Evolutionary conservation across 2,113 vertebrate species (phyloP), one percentile per base, ranked within the genome.

Genomic region (Upupa epops): DNA sequence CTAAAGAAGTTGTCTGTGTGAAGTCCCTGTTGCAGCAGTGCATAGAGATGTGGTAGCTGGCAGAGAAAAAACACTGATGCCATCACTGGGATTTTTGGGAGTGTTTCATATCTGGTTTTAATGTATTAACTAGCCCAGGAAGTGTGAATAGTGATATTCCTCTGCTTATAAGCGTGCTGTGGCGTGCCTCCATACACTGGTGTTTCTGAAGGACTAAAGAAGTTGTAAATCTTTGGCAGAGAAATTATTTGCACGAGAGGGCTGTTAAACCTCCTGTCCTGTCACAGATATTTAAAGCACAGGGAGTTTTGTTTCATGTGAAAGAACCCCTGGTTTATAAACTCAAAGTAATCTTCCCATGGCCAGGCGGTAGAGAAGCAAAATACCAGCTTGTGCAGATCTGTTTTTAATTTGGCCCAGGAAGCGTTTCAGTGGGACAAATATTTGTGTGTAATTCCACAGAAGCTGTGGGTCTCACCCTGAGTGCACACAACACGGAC

Each of bases 31-130:
- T 49, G 24, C 29, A 73, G 8, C 13, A 37, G 22, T 40, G 42
- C 6, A 8, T 2, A 12, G 6, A 2, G 8, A 1, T 0, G 2
- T 31, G 26, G 61, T 24, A 36, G 36, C 28, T 13, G 36, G 31
- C 58, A 63, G 22, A 55, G 28, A 59, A 46, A 76, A 13, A 16
- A 17, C 1, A 9, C 55, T 26, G 51, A n/a, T 70, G 45, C 37
- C 20, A 9, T 32, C 45, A 7, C 3, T 9, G 55, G 45, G 32
- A 24, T 45, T 52, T 49, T 51, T 48, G 8, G 0, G 8, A 32
- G 28, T 13, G 19, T 55, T 93, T 87, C 5, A 13, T 34, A 8
- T 32, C 7, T 32, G 17, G 1, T 32, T 84, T 60, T 17, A 14
- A 34, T 51, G 45, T 82, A 49, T 75, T 71, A 68, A 18, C 31